Evolutionary conservation across 2,888 invertebrate genomes (phyloP).

Genomic region (Chaetogeoica ovagalla): DNA sequence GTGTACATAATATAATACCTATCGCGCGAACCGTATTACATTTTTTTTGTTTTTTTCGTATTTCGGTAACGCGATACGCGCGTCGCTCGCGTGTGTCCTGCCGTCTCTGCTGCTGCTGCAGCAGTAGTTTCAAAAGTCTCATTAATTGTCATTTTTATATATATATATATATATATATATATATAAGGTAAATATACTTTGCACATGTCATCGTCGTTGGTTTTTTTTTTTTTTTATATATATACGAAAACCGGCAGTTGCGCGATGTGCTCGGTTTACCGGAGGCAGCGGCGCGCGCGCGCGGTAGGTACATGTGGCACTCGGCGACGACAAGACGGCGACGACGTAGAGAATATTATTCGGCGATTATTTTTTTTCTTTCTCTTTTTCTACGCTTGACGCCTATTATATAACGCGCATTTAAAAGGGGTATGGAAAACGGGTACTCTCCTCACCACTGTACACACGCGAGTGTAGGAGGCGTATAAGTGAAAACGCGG

Average conservation of each 20-base stretch:
- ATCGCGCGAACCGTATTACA: background rate
- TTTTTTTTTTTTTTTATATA: background rate
- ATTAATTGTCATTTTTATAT: conserved; percentile 35
- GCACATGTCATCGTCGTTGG: background rate
- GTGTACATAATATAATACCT: background rate
- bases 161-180: background rate
- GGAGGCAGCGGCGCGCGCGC: no score
- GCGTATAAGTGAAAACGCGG: no score
- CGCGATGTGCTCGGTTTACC: background rate
- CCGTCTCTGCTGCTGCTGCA: no score
- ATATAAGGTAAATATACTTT: background rate
- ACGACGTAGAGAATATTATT: no score
- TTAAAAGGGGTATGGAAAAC: no score
- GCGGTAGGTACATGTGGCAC: conserved; percentile 34
- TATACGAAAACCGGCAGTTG: conserved; percentile 21
- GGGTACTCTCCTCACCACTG: no score
- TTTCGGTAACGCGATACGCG: conserved; percentile 37
- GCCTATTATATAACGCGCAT: no score
- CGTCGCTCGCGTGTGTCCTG: background rate
- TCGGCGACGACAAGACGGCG: background rate
- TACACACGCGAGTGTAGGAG: no score
- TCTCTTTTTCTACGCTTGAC: no score
- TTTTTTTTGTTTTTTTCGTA: background rate
- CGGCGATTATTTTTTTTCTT: no score
- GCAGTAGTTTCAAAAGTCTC: background rate